Base-by-base conservation (phyloP, 2,113 vertebrate genomes). In the Perccottus glenii region DNA sequence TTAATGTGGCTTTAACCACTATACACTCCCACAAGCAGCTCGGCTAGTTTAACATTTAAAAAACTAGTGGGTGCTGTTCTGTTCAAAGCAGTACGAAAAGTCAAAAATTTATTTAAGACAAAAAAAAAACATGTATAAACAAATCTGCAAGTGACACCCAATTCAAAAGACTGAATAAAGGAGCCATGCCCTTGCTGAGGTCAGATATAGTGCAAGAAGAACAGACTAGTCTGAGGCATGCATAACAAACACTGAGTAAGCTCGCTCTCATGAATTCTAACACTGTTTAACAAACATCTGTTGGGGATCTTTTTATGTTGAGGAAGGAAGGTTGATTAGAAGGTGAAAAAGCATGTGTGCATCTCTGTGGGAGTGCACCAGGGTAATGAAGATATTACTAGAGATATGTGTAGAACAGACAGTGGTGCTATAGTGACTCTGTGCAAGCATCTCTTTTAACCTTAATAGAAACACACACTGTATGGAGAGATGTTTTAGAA, bases 401-500 rank as follows among this genome's bases (percentile, higher is more conserved):
- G 73, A 70, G 63, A 71, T 67, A 63, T 71, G 83, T 59, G 65
- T 67, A 59, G 70, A 75, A 75, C 63, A 78, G 64, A 75, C 49
- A 70, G 51, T 50, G 36, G 14, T 4, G 65, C 42, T 56, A 75
- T 76, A 63, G 57, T 75, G 83, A 60, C 66, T 79, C 77, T 88
- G 15, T 52, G 61, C 70, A 65, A 14, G 58, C 19, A 36, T 82
- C 69, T 78, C 76, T 73, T 81, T 88, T 80, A 78, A 71, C 68
- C 74, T 66, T 86, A 86, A 89, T 73, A 86, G 86, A 85, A 89
- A 88, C 80, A 84, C 73, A 75, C 84, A 73, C 49, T 16, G 89
- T 89, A 88, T 83, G 80, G 70, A 68, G 67, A 74, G 73, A 68
- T 83, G 78, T 88, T 91, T 83, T 77, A 78, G 85, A 88, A 91